Evolutionary conservation across 2,113 vertebrate genomes (phyloP).

Genomic region (Eira barbara): DNA sequence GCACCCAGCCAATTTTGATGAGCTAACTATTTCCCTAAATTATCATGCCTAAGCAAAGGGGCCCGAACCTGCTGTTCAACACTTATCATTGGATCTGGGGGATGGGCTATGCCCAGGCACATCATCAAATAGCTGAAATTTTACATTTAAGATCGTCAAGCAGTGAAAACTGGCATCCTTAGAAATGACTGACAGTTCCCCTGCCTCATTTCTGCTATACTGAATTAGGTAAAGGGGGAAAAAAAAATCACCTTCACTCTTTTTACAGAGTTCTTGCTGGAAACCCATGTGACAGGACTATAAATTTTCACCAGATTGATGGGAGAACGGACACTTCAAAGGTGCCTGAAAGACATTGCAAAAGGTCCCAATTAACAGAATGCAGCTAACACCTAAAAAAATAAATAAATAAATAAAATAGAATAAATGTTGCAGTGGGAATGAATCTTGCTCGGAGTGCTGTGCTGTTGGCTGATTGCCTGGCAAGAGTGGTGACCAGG

Average conservation of each 20-base stretch:
- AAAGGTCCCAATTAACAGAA: constrained; percentile 66
- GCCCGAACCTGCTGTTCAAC: constrained; percentile 28
- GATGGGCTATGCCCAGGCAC: neutral
- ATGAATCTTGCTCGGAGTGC: constrained; percentile 35
- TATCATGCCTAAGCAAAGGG: constrained; percentile 63
- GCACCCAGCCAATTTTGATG: constrained; percentile 60
- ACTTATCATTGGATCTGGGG: neutral
- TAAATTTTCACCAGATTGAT: constrained; percentile 57
- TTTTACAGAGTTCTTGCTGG: constrained; percentile 44
- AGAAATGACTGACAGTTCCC: constrained; percentile 68
- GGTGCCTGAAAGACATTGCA: constrained; percentile 54
- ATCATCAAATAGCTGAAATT: constrained; percentile 56
- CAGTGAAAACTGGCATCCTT: constrained; percentile 56
- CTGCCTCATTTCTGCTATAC: constrained; percentile 41
- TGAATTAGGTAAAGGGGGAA: neutral
- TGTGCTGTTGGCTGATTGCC: constrained; percentile 58
- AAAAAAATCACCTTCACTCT: constrained; percentile 35
- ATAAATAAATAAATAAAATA: neutral
- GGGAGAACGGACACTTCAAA: constrained; percentile 30
- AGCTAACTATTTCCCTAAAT: constrained; percentile 70
- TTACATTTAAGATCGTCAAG: constrained; percentile 60
- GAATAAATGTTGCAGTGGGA: constrained; percentile 46
- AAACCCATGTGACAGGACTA: constrained; percentile 41
- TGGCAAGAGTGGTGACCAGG: constrained; percentile 9
- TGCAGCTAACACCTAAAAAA: neutral